Conservation (phyloP, 2,888 invertebrate species). For the Coelinius sp. region DNA sequence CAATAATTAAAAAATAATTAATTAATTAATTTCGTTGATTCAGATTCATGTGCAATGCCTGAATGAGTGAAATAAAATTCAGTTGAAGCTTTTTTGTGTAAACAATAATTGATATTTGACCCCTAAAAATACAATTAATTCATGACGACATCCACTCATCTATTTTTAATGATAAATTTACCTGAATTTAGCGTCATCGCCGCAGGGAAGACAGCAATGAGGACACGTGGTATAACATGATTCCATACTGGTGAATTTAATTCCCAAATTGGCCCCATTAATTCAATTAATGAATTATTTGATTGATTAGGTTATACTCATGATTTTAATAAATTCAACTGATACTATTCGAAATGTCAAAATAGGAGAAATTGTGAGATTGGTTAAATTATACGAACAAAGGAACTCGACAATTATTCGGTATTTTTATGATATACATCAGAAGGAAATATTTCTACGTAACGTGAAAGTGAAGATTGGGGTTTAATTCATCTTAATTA, state of each 20-base stretch:
- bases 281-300: background rate
- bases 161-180: slow-evolving; percentile 41
- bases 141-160: background rate
- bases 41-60: too few relatives aligned
- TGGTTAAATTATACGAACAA: background rate
- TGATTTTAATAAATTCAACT: slow-evolving; percentile 23
- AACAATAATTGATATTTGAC: too few relatives aligned
- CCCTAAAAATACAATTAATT: background rate
- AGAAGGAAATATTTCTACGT: background rate
- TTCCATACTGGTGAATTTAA: slow-evolving; percentile 42
- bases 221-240: slow-evolving; percentile 49
- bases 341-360: slow-evolving; percentile 15
- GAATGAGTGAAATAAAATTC: too few relatives aligned
- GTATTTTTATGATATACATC: slow-evolving; percentile 1
- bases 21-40: too few relatives aligned
- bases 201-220: slow-evolving; percentile 48
- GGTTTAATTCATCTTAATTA: slow-evolving; percentile 12
- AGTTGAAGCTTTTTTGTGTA: background rate
- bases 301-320: slow-evolving; percentile 18
- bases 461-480: slow-evolving; percentile 28
- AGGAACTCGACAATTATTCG: slow-evolving; percentile 22
- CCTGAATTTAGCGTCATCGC: slow-evolving; percentile 52
- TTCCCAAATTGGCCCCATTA: background rate
- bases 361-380: background rate
- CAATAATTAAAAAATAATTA: too few relatives aligned